These are phyloP conservation scores for Halcyon leucocephala DNA, from an alignment of 2,797 vertebrate species.

Conservation along the genomic window DNA sequence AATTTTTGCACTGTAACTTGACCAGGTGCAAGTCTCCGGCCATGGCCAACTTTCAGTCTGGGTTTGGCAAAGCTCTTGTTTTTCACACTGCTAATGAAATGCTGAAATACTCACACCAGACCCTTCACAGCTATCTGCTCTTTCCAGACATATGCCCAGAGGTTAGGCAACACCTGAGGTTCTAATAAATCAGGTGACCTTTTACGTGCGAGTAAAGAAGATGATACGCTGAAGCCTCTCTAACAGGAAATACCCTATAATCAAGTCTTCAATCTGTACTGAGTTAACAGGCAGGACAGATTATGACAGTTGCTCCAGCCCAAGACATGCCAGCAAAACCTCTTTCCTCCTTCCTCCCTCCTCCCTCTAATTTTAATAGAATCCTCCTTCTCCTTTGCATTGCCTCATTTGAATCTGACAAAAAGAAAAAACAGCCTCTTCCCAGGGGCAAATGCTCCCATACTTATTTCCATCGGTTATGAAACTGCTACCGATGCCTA, in stretches of 20 bases:
- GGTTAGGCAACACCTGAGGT: background rate
- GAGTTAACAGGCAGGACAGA: background rate
- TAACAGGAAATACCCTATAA: background rate
- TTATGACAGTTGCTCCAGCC: background rate
- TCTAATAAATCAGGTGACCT: background rate
- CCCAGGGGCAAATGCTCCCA: background rate
- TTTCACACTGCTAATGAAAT: background rate
- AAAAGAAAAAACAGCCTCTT: conserved; percentile 15
- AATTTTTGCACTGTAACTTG: conserved; percentile 33
- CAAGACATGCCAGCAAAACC: background rate
- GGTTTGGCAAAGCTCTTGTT: conserved; percentile 20
- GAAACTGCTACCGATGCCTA: conserved; percentile 21
- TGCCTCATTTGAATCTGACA: conserved; percentile 19
- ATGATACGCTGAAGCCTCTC: background rate
- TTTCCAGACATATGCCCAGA: background rate
- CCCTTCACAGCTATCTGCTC: background rate
- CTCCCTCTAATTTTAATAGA: background rate
- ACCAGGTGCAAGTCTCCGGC: background rate
- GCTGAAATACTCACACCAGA: background rate
- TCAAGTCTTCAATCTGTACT: background rate
- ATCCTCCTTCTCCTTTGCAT: background rate
- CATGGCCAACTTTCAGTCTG: background rate
- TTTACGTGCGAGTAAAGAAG: background rate
- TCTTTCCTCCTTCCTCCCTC: background rate
- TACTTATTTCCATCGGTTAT: background rate